Percentiles rank a stretch among this genome's conserved stretches.
These are phyloP conservation scores for Brienomyrus longianalis DNA, from an alignment of 2,113 vertebrate genomes.

Conservation along the genomic window DNA sequence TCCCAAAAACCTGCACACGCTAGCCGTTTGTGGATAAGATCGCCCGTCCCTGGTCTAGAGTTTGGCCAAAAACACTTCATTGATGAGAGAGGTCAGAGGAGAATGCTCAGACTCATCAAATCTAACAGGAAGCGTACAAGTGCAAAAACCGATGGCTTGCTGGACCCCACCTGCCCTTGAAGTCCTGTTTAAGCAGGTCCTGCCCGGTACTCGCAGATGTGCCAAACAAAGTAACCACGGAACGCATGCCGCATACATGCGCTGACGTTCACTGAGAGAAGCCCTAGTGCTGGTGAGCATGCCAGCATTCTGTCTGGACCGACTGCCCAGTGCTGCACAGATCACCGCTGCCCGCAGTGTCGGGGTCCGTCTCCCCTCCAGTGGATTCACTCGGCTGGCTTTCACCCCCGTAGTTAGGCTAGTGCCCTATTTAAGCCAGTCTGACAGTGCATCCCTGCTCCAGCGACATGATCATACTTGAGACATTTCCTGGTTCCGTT, in stretches of 20 bases:
- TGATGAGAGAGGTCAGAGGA: background rate
- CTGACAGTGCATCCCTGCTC: background rate
- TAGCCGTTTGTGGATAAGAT: too few relatives aligned
- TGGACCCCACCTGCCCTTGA: background rate
- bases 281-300: background rate
- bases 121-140: background rate
- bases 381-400: background rate
- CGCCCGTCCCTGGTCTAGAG: background rate
- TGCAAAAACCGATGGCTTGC: background rate
- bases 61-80: background rate
- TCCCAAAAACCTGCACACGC: too few relatives aligned
- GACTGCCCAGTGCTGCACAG: background rate
- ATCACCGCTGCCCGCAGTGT: background rate
- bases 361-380: background rate
- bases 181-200: background rate
- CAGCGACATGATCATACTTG: background rate
- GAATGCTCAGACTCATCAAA: background rate
- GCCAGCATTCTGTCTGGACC: background rate
- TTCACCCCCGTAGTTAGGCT: background rate
- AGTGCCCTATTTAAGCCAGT: background rate
- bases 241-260: background rate
- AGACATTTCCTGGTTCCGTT: background rate
- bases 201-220: background rate
- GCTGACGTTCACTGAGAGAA: background rate
- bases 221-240: background rate